Evolutionary conservation across 2,888 invertebrate genomes (phyloP).

Genomic region (Tenthredo scrophulariae): DNA sequence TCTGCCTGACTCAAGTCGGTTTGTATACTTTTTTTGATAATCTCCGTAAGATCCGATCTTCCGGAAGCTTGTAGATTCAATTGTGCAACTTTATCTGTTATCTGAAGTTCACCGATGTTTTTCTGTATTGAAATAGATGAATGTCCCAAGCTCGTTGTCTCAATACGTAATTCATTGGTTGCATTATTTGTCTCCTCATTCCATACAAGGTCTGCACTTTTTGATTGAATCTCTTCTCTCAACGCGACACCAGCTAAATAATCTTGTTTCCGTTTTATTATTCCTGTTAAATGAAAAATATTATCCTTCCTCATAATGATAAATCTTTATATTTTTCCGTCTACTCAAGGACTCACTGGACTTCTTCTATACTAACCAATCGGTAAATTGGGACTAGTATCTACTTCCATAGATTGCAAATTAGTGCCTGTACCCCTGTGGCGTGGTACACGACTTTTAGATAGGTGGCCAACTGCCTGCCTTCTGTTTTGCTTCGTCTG

Average conservation of each 20-base stretch:
- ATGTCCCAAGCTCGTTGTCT: background rate
- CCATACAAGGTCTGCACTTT: constrained; percentile 8
- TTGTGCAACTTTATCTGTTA: constrained; percentile 42
- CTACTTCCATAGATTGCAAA: background rate
- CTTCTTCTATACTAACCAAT: constrained; percentile 53
- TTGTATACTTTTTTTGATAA: constrained; percentile 39
- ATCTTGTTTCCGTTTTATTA: constrained; percentile 61
- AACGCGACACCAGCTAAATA: constrained; percentile 62
- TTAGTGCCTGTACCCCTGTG: background rate
- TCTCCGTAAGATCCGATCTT: constrained; percentile 4
- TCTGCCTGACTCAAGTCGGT: constrained; percentile 26
- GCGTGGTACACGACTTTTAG: constrained; percentile 13
- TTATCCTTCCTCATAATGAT: background rate
- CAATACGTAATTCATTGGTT: constrained; percentile 1
- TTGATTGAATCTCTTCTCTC: constrained; percentile 55
- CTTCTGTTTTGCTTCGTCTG: constrained; percentile 8
- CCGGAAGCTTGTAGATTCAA: constrained; percentile 38
- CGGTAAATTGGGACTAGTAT: constrained; percentile 53
- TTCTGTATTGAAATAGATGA: constrained; percentile 13
- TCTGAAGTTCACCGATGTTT: background rate
- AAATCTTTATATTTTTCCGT: background rate
- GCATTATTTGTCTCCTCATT: background rate
- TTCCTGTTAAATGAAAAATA: constrained; percentile 55
- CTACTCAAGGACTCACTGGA: background rate
- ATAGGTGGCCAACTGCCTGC: background rate